Evolutionary conservation across 1,140 invertebrate species (phyloP).

Genomic region (Drosophila asahinai): DNA sequence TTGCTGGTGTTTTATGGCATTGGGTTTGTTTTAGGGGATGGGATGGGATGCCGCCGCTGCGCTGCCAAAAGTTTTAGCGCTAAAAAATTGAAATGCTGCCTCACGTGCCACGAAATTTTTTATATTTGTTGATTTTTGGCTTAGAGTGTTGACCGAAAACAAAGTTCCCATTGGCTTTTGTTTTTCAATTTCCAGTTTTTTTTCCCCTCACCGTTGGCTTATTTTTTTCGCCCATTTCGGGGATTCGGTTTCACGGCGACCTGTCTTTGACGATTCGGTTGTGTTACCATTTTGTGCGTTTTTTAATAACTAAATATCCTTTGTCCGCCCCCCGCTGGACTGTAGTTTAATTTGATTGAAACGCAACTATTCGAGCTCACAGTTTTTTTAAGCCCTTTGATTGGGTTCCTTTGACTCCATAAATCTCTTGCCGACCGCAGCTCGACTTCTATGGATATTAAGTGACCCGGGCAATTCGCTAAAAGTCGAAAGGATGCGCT

Average conservation of each 20-base stretch:
- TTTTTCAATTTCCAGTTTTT: conserved; percentile 71
- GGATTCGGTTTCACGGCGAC: conserved; percentile 58
- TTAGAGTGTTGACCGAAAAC: conserved; percentile 84
- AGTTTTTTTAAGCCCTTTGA: conserved; percentile 45
- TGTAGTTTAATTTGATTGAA: conserved; percentile 76
- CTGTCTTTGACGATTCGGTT: conserved; percentile 34
- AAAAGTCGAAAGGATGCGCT: conserved; percentile 38
- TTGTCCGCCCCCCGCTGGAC: conserved; percentile 39
- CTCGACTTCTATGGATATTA: conserved; percentile 34
- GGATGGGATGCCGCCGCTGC: conserved; percentile 1
- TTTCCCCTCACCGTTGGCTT: conserved; percentile 28
- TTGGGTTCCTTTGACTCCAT: conserved; percentile 34
- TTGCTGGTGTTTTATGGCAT: conserved; percentile 43
- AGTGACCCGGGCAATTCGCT: conserved; percentile 32
- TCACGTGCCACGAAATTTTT: conserved; percentile 78
- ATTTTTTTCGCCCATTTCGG: conserved; percentile 24
- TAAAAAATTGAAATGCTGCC: conserved; percentile 83
- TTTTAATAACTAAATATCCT: conserved; percentile 83
- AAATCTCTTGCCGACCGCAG: conserved; percentile 32
- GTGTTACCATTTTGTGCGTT: conserved; percentile 24
- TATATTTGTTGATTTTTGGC: conserved; percentile 84
- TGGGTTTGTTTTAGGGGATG: background rate
- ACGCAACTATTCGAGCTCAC: conserved; percentile 58
- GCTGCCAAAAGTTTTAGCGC: conserved; percentile 69
- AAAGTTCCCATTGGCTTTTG: conserved; percentile 79